Conservation (phyloP, 2,113 vertebrate genomes). For the Madoqua kirkii region DNA sequence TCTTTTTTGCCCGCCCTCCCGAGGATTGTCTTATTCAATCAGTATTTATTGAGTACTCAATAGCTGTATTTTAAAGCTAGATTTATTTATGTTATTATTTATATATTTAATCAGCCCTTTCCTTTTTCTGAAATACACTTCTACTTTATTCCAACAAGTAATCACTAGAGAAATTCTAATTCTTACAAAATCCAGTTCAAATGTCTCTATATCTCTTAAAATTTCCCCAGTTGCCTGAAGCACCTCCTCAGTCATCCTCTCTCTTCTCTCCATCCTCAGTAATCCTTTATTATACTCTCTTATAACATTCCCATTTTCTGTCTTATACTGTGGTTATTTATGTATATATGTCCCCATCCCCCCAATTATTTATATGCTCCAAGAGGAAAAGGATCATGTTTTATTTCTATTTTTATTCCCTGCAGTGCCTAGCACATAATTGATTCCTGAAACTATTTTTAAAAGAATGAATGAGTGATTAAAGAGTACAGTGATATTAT, state of each 20-base stretch:
- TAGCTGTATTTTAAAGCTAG: neutral
- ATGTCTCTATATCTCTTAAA: neutral
- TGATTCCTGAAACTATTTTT: conserved; percentile 47
- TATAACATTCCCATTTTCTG: conserved; percentile 23
- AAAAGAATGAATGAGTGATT: conserved; percentile 49
- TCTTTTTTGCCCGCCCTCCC: neutral
- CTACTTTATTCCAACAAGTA: neutral
- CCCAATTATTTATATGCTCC: conserved; percentile 27
- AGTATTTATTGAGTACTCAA: neutral
- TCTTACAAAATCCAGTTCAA: neutral
- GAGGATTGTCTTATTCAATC: neutral
- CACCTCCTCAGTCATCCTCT: neutral
- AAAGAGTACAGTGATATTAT: neutral
- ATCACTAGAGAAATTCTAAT: neutral
- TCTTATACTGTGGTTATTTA: conserved; percentile 43
- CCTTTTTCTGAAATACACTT: neutral
- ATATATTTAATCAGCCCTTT: neutral
- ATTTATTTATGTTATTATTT: neutral
- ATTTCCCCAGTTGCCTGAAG: no score
- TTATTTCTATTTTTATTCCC: conserved; percentile 60
- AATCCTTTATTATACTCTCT: neutral
- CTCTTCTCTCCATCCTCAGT: neutral
- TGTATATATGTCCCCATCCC: neutral
- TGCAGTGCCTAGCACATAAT: conserved; percentile 22
- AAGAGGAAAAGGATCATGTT: conserved; percentile 50